These are phyloP conservation scores for Neria commutata DNA, from an alignment of 2,888 invertebrate genomes.

Conservation along the genomic window DNA sequence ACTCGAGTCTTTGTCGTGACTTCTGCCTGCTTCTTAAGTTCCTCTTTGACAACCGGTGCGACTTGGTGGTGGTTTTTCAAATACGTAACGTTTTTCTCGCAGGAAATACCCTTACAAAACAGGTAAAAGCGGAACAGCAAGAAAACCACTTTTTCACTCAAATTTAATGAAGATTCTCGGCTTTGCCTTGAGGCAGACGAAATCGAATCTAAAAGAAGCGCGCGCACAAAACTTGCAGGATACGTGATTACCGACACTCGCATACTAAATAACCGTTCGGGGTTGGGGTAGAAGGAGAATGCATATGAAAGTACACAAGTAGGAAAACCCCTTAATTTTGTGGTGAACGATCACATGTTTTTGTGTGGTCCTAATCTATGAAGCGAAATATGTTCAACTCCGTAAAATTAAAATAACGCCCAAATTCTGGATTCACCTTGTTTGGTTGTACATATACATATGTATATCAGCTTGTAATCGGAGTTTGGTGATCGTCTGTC, in stretches of 20 bases:
- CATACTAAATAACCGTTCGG: too few species aligned
- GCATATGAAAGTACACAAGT: not conserved
- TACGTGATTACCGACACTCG: not conserved
- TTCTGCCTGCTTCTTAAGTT: not conserved
- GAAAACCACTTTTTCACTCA: not conserved
- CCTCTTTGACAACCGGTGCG: not conserved
- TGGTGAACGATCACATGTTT: too few species aligned
- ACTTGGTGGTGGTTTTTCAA: constrained; percentile 1
- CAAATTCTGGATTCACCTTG: too few species aligned
- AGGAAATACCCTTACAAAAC: not conserved
- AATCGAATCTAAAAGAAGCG: not conserved
- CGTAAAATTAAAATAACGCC: too few species aligned
- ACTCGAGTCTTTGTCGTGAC: too few species aligned
- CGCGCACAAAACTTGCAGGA: not conserved
- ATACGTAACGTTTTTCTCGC: not conserved
- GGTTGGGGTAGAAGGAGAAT: not conserved
- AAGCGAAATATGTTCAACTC: too few species aligned
- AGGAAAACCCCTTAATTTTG: too few species aligned
- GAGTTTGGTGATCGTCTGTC: too few species aligned
- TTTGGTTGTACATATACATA: too few species aligned
- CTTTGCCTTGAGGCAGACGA: too few species aligned
- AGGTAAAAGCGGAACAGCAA: not conserved
- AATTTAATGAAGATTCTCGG: not conserved
- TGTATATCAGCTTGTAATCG: too few species aligned
- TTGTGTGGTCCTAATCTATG: not conserved